Percentiles rank a stretch among this genome's conserved stretches.
These are phyloP conservation scores for Morinoia aosen DNA, from an alignment of 2,888 invertebrate genomes.

Conservation along the genomic window DNA sequence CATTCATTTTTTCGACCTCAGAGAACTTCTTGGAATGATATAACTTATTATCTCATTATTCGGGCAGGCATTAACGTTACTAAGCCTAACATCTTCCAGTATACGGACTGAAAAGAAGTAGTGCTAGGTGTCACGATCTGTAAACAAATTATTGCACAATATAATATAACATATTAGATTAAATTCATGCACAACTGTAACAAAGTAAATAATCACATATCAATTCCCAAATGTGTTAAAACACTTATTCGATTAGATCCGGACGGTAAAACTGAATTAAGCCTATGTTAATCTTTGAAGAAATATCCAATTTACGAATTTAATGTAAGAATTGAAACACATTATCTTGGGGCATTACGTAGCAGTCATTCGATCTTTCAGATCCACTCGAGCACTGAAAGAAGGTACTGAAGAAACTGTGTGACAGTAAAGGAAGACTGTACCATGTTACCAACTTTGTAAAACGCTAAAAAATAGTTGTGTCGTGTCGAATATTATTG, in stretches of 20 bases:
- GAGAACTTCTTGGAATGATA: slow-evolving; percentile 50
- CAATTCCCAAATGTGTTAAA: background rate
- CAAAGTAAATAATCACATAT: background rate
- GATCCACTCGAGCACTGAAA: background rate
- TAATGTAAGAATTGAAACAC: background rate
- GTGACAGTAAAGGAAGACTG: background rate
- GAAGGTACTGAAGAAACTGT: background rate
- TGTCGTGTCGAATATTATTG: background rate
- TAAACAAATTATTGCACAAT: slow-evolving; percentile 32
- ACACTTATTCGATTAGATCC: background rate
- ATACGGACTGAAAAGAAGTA: slow-evolving; percentile 37
- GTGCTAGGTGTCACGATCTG: slow-evolving; percentile 24
- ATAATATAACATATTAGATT: background rate
- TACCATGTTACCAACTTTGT: background rate
- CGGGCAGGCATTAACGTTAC: slow-evolving; percentile 17
- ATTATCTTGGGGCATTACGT: background rate
- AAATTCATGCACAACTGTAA: background rate
- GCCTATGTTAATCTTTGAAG: background rate
- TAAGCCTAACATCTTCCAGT: slow-evolving; percentile 48
- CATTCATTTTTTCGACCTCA: slow-evolving; percentile 39
- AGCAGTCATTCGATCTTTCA: background rate
- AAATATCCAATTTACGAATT: background rate
- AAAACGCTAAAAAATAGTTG: background rate
- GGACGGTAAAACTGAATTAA: background rate
- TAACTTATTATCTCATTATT: slow-evolving; percentile 43